A percentile compares a stretch with the other conserved stretches of the same genome.
These are phyloP conservation scores for Synanthedon vespiformis DNA, from an alignment of 2,888 invertebrate species.

Conservation along the genomic window DNA sequence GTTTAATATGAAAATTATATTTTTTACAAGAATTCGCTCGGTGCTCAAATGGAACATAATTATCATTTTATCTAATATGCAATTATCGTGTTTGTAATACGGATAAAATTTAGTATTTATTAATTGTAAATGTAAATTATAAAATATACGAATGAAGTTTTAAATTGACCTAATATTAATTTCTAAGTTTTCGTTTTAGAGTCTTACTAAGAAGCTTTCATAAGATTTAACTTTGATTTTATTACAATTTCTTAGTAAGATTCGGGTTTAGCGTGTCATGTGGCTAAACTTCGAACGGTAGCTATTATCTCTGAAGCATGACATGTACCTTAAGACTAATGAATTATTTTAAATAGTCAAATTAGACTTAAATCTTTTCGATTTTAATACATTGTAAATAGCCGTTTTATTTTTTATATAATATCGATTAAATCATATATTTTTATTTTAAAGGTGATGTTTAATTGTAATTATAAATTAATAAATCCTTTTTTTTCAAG, in stretches of 20 bases:
- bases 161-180: conserved; percentile 1
- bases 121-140: conserved; percentile 1
- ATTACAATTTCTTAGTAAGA: conserved; percentile 8
- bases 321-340: conserved; percentile 29
- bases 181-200: conserved; percentile 6
- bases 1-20: too few relatives aligned
- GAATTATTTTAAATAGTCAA: conserved; percentile 37
- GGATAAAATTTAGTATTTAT: conserved; percentile 2
- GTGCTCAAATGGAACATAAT: conserved; percentile 12
- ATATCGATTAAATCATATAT: conserved; percentile 8
- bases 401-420: conserved; percentile 16
- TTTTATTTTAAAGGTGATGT: conserved; percentile 20
- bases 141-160: background rate
- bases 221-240: background rate
- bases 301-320: conserved; percentile 36
- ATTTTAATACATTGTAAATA: conserved; percentile 42
- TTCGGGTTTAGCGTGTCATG: conserved; percentile 31
- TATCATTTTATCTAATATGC: background rate
- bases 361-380: conserved; percentile 41
- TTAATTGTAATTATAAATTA: conserved; percentile 21
- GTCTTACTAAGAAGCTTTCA: background rate
- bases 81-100: background rate
- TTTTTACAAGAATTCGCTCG: background rate
- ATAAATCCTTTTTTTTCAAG: conserved; percentile 15
- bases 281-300: conserved; percentile 27